These are phyloP conservation scores for Pseudomyrmex gracilis DNA, from an alignment of 1,140 invertebrate genomes.

Conservation along the genomic window DNA sequence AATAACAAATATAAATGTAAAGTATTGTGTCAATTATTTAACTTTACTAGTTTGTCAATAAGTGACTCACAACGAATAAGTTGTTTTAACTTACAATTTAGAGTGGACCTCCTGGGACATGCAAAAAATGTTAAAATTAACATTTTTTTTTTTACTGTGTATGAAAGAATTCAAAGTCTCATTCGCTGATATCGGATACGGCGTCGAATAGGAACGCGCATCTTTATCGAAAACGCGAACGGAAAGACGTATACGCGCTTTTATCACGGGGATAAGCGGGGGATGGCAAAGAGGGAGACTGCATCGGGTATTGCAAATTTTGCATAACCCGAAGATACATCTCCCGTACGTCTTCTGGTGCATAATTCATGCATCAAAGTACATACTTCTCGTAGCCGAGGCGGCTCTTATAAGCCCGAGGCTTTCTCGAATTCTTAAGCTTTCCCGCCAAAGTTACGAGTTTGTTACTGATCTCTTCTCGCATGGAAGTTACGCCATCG, in stretches of 20 bases:
- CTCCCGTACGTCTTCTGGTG: slow-evolving; percentile 51
- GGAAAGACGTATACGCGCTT: slow-evolving; percentile 23
- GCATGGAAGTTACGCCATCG: slow-evolving; percentile 38
- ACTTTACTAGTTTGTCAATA: no score
- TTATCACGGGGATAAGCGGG: slow-evolving; percentile 2
- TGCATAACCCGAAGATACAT: slow-evolving; percentile 50
- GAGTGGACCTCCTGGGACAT: no score
- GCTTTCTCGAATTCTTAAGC: slow-evolving; percentile 65
- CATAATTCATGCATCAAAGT: slow-evolving; percentile 69
- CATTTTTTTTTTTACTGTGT: no score
- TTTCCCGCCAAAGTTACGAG: slow-evolving; percentile 53
- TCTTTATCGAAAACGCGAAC: slow-evolving; percentile 38
- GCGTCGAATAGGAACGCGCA: slow-evolving; percentile 23
- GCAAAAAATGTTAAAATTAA: no score
- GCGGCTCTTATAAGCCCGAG: slow-evolving; percentile 43
- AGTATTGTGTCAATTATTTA: no score
- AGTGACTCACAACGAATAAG: no score
- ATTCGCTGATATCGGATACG: slow-evolving; percentile 30
- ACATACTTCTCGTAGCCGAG: slow-evolving; percentile 32
- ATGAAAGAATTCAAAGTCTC: slow-evolving; percentile 42
- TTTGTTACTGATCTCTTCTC: slow-evolving; percentile 58
- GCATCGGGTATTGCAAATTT: slow-evolving; percentile 34
- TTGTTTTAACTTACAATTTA: no score
- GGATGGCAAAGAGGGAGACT: not conserved
- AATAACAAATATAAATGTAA: no score